Conservation (phyloP, 2,113 vertebrate species). For the Halichoerus grypus region DNA sequence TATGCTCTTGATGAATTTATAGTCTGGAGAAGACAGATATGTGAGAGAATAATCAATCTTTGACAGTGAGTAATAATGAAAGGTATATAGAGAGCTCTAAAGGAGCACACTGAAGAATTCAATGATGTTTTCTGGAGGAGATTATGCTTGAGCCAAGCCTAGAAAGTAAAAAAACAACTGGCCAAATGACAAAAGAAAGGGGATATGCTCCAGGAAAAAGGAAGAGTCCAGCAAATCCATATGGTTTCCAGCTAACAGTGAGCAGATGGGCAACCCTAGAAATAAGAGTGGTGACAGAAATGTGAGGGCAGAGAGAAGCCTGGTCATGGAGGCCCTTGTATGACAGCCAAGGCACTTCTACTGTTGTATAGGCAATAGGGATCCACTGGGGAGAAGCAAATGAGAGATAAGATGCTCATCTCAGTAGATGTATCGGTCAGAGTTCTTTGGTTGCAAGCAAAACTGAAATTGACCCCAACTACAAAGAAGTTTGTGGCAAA, state of each 20-base stretch:
- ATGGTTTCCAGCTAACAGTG: neutral
- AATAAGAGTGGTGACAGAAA: neutral
- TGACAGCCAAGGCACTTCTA: neutral
- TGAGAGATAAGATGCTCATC: neutral
- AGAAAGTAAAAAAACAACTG: neutral
- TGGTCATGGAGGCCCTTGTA: neutral
- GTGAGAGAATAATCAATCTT: neutral
- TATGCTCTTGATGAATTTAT: neutral
- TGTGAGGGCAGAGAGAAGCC: neutral
- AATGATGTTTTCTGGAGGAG: neutral
- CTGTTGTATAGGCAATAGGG: neutral
- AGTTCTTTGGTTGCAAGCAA: neutral
- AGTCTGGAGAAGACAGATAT: neutral
- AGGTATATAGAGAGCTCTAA: neutral
- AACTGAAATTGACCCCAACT: neutral
- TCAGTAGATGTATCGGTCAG: neutral
- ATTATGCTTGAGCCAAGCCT: neutral
- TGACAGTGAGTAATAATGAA: neutral
- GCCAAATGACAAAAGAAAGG: neutral
- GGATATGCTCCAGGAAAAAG: neutral
- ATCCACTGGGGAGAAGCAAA: neutral
- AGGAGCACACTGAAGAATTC: neutral
- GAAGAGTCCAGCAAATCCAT: neutral
- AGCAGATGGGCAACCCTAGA: neutral
- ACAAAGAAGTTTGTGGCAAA: neutral